These are phyloP conservation scores for Mythimna impura DNA, from an alignment of 2,888 invertebrate species.

Conservation along the genomic window DNA sequence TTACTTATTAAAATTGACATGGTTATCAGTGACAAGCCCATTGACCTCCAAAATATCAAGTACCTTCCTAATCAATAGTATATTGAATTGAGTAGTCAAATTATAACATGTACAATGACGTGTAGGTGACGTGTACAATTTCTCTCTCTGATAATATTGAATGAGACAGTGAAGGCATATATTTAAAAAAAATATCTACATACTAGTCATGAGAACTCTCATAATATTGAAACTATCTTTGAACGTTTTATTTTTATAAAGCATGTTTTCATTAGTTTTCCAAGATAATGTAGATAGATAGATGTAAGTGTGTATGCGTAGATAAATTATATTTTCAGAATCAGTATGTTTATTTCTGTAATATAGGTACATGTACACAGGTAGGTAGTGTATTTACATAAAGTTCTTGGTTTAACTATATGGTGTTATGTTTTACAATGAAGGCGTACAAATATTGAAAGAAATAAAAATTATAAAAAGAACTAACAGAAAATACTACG, in stretches of 20 bases:
- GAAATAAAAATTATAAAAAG: too few species aligned
- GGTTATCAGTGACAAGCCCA: slow-evolving; percentile 4
- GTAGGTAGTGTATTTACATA: too few species aligned
- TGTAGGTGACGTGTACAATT: not conserved
- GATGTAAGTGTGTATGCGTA: not conserved
- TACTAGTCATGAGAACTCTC: not conserved
- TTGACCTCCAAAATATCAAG: slow-evolving; percentile 29
- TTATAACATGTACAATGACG: too few species aligned
- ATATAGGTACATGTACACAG: too few species aligned
- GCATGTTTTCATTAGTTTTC: not conserved
- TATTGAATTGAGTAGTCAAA: slow-evolving; percentile 10
- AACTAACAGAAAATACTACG: too few species aligned
- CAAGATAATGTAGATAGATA: not conserved
- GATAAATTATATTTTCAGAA: not conserved
- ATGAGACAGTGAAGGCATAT: not conserved
- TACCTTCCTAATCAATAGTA: slow-evolving; percentile 18
- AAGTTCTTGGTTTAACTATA: too few species aligned
- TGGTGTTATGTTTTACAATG: too few species aligned
- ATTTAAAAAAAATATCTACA: not conserved
- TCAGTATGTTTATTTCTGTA: too few species aligned
- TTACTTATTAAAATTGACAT: slow-evolving; percentile 24
- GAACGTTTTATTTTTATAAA: not conserved
- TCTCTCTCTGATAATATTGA: not conserved
- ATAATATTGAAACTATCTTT: not conserved
- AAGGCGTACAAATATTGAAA: too few species aligned